These are phyloP conservation scores for Pristis pectinata DNA, from an alignment of 2,797 vertebrate species.

Conservation along the genomic window DNA sequence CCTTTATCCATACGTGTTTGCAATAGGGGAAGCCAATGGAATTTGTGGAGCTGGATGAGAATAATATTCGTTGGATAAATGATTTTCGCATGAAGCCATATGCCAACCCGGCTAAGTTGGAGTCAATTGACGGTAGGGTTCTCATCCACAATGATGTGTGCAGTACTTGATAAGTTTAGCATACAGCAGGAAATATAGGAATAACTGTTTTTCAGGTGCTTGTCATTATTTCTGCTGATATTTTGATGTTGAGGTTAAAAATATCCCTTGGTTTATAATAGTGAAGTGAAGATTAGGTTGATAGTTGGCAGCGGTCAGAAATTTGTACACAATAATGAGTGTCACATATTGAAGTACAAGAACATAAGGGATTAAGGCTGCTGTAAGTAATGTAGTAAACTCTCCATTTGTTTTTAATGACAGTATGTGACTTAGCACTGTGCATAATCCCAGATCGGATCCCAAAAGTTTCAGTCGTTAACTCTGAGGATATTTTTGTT, in stretches of 20 bases:
- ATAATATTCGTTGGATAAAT: conserved; percentile 81
- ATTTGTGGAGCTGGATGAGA: conserved; percentile 77
- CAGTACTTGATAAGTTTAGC: neutral
- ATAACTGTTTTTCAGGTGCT: neutral
- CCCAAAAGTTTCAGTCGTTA: neutral
- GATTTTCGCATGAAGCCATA: conserved; percentile 87
- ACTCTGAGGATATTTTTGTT: neutral
- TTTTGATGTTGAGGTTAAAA: neutral
- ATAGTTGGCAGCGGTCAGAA: neutral
- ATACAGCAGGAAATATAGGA: neutral
- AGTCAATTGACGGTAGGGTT: conserved; percentile 85
- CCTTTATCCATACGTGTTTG: neutral
- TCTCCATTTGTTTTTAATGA: neutral
- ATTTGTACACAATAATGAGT: neutral
- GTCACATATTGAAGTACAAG: neutral
- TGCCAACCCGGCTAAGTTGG: conserved; percentile 81
- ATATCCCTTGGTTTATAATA: neutral
- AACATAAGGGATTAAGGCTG: neutral
- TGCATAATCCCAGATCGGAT: neutral
- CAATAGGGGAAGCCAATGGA: conserved; percentile 81
- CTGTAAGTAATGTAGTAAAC: neutral
- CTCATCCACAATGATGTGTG: neutral
- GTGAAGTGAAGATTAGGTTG: neutral
- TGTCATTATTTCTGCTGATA: neutral
- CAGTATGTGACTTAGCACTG: neutral